Base-by-base conservation (phyloP, 1,140 invertebrate species). In the Dendroctonus valens region DNA sequence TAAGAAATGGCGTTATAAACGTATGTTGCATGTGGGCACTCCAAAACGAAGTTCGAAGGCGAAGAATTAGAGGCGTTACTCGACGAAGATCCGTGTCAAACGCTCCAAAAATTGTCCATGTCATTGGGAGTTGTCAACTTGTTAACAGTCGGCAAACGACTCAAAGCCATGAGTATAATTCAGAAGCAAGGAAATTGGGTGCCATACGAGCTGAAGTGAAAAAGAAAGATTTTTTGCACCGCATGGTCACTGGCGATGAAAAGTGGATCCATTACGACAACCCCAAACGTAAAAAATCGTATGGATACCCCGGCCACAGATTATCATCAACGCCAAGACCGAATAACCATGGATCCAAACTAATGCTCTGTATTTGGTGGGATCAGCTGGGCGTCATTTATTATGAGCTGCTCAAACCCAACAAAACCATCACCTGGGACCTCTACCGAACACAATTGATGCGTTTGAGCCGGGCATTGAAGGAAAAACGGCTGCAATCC, bases 241-340 rank as follows among this genome's bases (percentile, higher is more conserved):
- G 60, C 9, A 65, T 68, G 5, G 52, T 65, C n/a, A 68, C 64
- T 26, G 70, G 69, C 38, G 68, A 73, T 67, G 71, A 75, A 69
- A 73, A 75, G 41, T 72, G 67, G 55, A 72, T 73, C 42, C 54
- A 72, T 69, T 73, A 62, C 50, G 52, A 69, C 2, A 72, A 73
- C 40, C 69, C 69, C 14, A 73, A 73, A 52, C 70, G 71, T 6
- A 71, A 61, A 72, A 69, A 66, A 69, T 71, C 70, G 49, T 71
- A 40, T 64, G 59, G 44, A 7, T 7, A 52, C 7, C 26, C 50
- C 50, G n/a, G 50, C 50, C 26, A 52, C 7, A 7, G 7, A 52
- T 52, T 52, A 44, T 7, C 42, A n/a, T 44, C 42, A 44, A n/a
- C n/a, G 42, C 7, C 42, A 44, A 44, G 8, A 14, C n/a, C 7